Conservation (phyloP, 2,113 vertebrate genomes). For the Sialia sialis region DNA sequence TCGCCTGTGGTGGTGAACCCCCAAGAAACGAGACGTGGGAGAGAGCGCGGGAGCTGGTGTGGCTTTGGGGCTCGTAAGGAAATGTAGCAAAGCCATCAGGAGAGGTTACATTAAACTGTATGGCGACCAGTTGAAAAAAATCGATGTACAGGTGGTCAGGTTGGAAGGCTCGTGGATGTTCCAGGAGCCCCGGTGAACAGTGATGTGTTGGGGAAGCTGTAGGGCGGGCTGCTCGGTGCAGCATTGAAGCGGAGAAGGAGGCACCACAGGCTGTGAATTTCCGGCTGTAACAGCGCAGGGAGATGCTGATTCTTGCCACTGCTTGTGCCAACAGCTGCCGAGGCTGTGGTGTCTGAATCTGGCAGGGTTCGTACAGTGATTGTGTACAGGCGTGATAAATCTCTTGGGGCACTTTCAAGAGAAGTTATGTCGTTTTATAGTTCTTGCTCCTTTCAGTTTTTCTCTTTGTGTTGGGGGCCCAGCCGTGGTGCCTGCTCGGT, state of each 20-base stretch:
- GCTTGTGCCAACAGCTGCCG: not conserved
- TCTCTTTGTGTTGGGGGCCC: not conserved
- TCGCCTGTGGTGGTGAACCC: not conserved
- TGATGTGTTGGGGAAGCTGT: not conserved
- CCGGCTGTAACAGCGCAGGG: not conserved
- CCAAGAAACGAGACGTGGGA: accelerated
- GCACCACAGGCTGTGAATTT: accelerated
- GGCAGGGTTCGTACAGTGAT: not conserved
- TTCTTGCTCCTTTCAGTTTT: not conserved
- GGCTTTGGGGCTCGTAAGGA: not conserved
- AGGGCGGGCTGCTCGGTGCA: not conserved
- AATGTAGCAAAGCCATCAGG: too few relatives aligned
- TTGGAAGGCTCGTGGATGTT: accelerated
- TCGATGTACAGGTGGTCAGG: accelerated
- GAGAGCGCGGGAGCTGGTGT: accelerated
- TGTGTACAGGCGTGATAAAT: too few relatives aligned
- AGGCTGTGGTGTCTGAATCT: too few relatives aligned
- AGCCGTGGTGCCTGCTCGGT: not conserved
- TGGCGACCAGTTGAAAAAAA: accelerated
- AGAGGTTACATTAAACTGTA: accelerated
- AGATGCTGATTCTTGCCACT: not conserved
- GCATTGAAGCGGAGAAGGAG: not conserved
- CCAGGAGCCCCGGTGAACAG: accelerated
- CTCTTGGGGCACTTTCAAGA: accelerated
- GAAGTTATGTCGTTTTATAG: accelerated